Base-by-base conservation (phyloP, 1,140 invertebrate species). In the Tenebrio molitor region DNA sequence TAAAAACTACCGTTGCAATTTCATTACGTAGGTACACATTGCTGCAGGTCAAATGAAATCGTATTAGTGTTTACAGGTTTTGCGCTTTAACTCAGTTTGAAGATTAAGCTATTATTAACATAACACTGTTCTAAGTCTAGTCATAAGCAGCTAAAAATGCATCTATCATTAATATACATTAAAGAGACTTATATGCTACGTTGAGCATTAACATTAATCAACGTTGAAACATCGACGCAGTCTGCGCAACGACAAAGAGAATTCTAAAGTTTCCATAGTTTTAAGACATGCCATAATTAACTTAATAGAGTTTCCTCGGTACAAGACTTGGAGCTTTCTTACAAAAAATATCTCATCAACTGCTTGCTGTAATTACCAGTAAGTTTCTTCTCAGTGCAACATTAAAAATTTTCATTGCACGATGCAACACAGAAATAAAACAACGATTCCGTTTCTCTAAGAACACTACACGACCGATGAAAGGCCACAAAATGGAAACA, bases 131-230 rank as follows among this genome's bases (percentile, higher is more conserved):
- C 12, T 58, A 2, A 23, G 25, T 33, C 19, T 2, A 33, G 50
- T 4, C n/a, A 58, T 33, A 29, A 33, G 10, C 12, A 58, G 23
- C n/a, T 4, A 58, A 58, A 29, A 58, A 29, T 58, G 10, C 0
- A 50, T 50, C 44, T 25, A 58, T 58, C 21, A 58, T 50, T 50
- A 50, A 50, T 50, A 50, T 58, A 58, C 12, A 58, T 58, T 58
- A 58, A 58, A 23, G 23, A 29, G 50, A 17, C 23, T 58, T 58
- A 58, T 14, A 12, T 58, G 23, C n/a, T 29, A 14, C 12, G 50
- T 29, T 58, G 10, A 29, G 23, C 23, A 58, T 29, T 58, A 25
- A 58, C 50, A 58, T 58, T 58, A 58, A 58, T 58, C 23, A 58
- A 25, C n/a, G 50, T 58, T 58, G 21, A 58, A 29, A 10, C 50